Percentiles rank a stretch among this genome's conserved stretches.
Conservation (phyloP, 2,797 vertebrate species). For the Rhinatrema bivittatum region DNA sequence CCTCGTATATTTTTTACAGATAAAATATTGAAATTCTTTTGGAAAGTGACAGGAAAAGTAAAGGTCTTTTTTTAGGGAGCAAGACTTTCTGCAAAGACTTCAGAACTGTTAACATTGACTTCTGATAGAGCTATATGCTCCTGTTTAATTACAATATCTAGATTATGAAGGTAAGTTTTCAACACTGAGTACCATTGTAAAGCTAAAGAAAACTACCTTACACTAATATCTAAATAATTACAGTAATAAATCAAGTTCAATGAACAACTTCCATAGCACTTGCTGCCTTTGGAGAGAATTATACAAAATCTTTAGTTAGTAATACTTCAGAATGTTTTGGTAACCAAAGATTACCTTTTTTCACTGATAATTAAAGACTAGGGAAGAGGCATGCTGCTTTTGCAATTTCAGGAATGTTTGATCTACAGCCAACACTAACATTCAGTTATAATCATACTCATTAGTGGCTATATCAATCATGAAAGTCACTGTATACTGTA, state of each 20-base stretch:
- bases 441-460: conserved; percentile 17
- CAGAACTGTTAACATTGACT: too few species aligned
- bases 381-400: conserved; percentile 23
- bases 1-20: too few species aligned
- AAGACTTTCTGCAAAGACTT: too few species aligned
- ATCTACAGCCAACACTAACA: conserved; percentile 12
- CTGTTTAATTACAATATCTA: too few species aligned
- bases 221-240: background rate
- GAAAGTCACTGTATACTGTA: background rate
- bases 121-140: too few species aligned
- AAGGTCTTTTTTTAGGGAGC: too few species aligned
- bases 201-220: background rate
- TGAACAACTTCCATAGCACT: background rate
- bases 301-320: background rate
- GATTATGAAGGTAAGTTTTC: too few species aligned
- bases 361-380: conserved; percentile 27
- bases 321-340: conserved; percentile 1
- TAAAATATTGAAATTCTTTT: too few species aligned
- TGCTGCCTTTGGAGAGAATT: conserved; percentile 1
- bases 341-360: conserved; percentile 16
- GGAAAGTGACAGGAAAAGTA: too few species aligned
- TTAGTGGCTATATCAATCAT: conserved; percentile 12
- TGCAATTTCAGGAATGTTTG: conserved; percentile 26
- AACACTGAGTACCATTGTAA: too few species aligned
- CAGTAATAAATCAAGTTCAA: background rate